Base-by-base conservation (phyloP, 2,797 vertebrate genomes). In the Hypotaenidia philippensis region DNA sequence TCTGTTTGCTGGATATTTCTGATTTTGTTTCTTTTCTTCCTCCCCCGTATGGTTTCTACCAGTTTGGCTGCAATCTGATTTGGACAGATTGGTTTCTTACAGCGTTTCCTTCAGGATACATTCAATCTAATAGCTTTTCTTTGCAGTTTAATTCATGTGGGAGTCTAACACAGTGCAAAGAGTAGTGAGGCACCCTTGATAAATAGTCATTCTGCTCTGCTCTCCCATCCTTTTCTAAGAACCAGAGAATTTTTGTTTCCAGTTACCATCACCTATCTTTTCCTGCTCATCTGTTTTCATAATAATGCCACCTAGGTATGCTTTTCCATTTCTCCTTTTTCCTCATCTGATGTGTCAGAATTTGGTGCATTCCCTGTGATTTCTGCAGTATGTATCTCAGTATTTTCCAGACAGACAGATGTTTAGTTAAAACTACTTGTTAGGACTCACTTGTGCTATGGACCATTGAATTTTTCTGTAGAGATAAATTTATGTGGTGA, bases 61-160 rank as follows among this genome's bases (percentile, higher is more conserved):
- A 72, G 12, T 45, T 81, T 18, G 53, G 20, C 52, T 45, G 57
- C 49, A 64, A 3, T 57, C 61, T n/a, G 13, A 20, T 89, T 75
- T 76, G 29, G 38, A 63, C 36, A 80, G 25, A 34, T 41, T 45
- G 26, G 7, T 69, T 82, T 87, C 59, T 84, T 69, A 41, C 17
- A 31, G 3, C 63, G 16, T 17, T 94, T 83, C 19, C 47, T 70
- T 77, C 47, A 41, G 49, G 61, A 92, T 90, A 70, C 29, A 17
- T 7, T 55, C 13, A 53, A 13, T 59, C 7, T 44, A n/a, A 2
- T 57, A 6, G 23, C 3, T 86, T 91, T 59, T 64, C 44, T 86
- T 92, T 78, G 40, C 36, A 22, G 0, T 74, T 65, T 41, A 72
- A 47, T 72, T 89, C 0, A 0, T 61, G 11, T 23, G 34, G 4